These are phyloP conservation scores for Camelus dromedarius DNA, from an alignment of 2,113 vertebrate genomes.

Conservation along the genomic window DNA sequence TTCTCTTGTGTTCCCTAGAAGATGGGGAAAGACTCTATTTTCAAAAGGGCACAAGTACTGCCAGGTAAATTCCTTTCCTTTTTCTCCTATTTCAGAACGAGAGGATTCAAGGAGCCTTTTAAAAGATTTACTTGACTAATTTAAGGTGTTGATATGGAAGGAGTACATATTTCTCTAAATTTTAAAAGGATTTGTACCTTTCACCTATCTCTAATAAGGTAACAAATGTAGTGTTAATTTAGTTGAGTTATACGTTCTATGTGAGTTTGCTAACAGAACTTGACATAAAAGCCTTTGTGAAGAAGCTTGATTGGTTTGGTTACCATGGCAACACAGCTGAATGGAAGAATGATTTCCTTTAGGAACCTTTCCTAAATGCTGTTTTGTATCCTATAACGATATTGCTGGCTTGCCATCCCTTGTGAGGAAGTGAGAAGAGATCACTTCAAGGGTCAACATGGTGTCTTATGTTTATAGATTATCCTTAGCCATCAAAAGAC, in stretches of 20 bases:
- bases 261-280: slow-evolving; percentile 88
- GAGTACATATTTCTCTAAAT: slow-evolving; percentile 48
- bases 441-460: slow-evolving; percentile 87
- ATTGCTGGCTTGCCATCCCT: slow-evolving; percentile 85
- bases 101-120: not conserved
- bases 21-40: not conserved
- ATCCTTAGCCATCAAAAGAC: slow-evolving; percentile 84
- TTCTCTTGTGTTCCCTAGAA: not conserved
- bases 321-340: slow-evolving; percentile 88
- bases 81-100: not conserved
- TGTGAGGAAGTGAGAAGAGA: slow-evolving; percentile 85
- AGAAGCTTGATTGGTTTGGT: slow-evolving; percentile 88
- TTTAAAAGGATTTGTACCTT: slow-evolving; percentile 61
- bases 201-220: slow-evolving; percentile 74
- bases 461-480: slow-evolving; percentile 88
- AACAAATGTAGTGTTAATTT: slow-evolving; percentile 83
- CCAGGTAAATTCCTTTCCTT: slow-evolving; percentile 28
- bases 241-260: slow-evolving; percentile 85
- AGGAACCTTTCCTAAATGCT: slow-evolving; percentile 88
- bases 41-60: not conserved
- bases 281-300: slow-evolving; percentile 88
- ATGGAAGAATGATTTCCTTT: slow-evolving; percentile 89
- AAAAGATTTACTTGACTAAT: slow-evolving; percentile 42
- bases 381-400: slow-evolving; percentile 87
- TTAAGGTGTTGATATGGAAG: slow-evolving; percentile 55